Evolutionary conservation across 2,113 vertebrate species (phyloP).

Genomic region (Gobio gobio): DNA sequence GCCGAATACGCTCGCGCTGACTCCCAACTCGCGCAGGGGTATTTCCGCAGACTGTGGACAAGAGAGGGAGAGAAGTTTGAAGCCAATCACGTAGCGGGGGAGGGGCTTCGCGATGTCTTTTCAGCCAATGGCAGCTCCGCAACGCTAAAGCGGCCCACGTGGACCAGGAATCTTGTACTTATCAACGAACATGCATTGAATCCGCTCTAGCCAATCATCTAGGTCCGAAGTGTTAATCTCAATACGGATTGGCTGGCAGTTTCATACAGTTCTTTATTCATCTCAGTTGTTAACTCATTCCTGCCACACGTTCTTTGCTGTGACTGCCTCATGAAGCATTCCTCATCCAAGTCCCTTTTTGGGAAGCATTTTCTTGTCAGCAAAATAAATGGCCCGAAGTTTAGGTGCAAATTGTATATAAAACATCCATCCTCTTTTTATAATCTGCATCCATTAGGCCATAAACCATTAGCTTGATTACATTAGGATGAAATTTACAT

Average conservation of each 20-base stretch:
- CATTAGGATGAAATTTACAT: slow-evolving; percentile 39
- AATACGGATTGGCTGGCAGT: slow-evolving; percentile 72
- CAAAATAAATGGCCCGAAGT: slow-evolving; percentile 41
- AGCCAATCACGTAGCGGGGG: slow-evolving; percentile 68
- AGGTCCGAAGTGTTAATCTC: slow-evolving; percentile 74
- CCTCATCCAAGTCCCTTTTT: slow-evolving; percentile 35
- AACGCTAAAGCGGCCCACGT: slow-evolving; percentile 70
- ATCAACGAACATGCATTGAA: slow-evolving; percentile 57
- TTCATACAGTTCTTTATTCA: slow-evolving; percentile 74
- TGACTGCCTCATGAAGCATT: slow-evolving; percentile 62
- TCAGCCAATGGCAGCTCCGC: slow-evolving; percentile 61
- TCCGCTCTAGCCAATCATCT: slow-evolving; percentile 69
- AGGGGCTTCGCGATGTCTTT: slow-evolving; percentile 38
- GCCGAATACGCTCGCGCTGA: slow-evolving; percentile 63
- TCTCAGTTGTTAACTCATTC: slow-evolving; percentile 77
- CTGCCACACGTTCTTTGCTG: slow-evolving; percentile 62
- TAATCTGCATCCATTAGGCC: slow-evolving; percentile 38
- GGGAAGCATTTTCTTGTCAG: slow-evolving; percentile 31
- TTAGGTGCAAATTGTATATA: slow-evolving; percentile 45
- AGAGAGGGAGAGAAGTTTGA: slow-evolving; percentile 53
- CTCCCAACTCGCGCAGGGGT: slow-evolving; percentile 66
- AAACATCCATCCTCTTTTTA: slow-evolving; percentile 32
- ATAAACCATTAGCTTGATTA: slow-evolving; percentile 43
- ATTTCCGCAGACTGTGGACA: slow-evolving; percentile 76
- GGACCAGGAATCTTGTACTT: slow-evolving; percentile 64